Evolutionary conservation across 2,888 invertebrate genomes (phyloP).

Genomic region (Nomada lathburiana): DNA sequence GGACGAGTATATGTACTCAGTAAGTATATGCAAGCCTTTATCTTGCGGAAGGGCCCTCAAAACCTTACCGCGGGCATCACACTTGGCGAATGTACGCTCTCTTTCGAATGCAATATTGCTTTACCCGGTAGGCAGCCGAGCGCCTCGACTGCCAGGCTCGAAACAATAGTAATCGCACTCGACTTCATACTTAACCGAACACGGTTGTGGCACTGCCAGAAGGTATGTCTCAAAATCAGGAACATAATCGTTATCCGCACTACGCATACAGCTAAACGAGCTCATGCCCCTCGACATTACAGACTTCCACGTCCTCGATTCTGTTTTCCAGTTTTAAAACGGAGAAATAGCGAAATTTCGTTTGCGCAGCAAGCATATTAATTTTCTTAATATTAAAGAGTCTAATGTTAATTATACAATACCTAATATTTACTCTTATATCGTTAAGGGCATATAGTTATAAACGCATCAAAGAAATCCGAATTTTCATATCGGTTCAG

Average conservation of each 20-base stretch:
- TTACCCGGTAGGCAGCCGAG: slow-evolving; percentile 70
- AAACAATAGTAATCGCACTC: slow-evolving; percentile 77
- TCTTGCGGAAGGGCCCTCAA: slow-evolving; percentile 77
- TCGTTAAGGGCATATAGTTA: no score
- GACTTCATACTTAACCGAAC: slow-evolving; percentile 67
- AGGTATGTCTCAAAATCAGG: slow-evolving; percentile 63
- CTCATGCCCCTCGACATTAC: not conserved
- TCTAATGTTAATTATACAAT: no score
- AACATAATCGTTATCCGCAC: slow-evolving; percentile 57
- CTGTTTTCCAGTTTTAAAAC: not conserved
- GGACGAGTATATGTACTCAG: slow-evolving; percentile 72
- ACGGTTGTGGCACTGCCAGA: slow-evolving; percentile 61
- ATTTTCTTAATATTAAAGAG: no score
- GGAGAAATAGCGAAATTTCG: not conserved
- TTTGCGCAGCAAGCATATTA: no score
- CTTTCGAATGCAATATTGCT: slow-evolving; percentile 77
- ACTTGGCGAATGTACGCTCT: slow-evolving; percentile 74
- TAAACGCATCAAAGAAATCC: no score
- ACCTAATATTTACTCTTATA: no score
- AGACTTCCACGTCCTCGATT: not conserved
- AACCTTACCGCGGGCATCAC: slow-evolving; percentile 81
- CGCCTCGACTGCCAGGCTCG: slow-evolving; percentile 70
- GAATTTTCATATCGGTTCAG: no score
- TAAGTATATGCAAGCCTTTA: slow-evolving; percentile 82
- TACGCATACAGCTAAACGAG: slow-evolving; percentile 15